phyloP scores from a whole-genome alignment of 2,888 invertebrate species.

The Cryptosula pallasiana region DNA sequence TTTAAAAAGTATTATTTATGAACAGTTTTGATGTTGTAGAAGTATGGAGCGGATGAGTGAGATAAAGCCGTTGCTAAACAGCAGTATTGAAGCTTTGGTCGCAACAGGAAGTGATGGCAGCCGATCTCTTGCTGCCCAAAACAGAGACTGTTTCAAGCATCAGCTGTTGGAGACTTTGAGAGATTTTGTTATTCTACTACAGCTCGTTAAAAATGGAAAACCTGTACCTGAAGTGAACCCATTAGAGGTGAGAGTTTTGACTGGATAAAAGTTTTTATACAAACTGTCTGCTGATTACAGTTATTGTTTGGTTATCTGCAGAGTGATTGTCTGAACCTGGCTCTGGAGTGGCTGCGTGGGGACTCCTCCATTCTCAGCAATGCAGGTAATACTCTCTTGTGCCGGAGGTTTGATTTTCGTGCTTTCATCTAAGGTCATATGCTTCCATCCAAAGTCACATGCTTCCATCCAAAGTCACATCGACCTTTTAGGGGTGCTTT shows the following conservation, averaged over 20 bases:
- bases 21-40: not conserved
- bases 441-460: no score
- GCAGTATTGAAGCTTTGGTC: constrained; percentile 1
- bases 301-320: not conserved
- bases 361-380: not conserved
- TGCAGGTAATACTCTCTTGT: not conserved
- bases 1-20: not conserved
- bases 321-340: not conserved
- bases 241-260: not conserved
- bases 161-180: constrained; percentile 1
- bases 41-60: not conserved
- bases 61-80: not conserved
- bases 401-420: no score
- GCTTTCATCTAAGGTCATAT: no score
- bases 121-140: not conserved
- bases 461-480: no score
- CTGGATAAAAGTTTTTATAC: no score
- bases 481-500: no score
- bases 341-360: not conserved
- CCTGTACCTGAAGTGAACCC: not conserved
- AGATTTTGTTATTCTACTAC: not conserved
- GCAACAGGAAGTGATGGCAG: not conserved
- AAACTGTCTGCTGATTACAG: no score
- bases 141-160: constrained; percentile 4
- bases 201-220: constrained; percentile 1